phyloP scores from a whole-genome alignment of 1,140 invertebrate species.

The Bacillus rossius region DNA sequence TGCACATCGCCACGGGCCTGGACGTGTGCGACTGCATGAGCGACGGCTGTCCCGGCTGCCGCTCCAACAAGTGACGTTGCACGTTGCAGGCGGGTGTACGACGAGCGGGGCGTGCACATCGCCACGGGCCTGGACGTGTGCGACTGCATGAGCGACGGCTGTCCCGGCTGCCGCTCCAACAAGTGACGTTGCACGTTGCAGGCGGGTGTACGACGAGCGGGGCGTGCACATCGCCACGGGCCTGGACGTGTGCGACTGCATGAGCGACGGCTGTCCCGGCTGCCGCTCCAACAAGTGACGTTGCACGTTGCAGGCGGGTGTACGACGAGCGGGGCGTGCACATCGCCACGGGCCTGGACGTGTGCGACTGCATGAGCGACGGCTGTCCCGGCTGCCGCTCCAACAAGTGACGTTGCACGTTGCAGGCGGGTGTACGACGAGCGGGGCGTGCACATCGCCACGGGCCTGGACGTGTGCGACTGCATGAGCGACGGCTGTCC shows the following conservation, averaged over 20 bases:
- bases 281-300: no score
- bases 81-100: no score
- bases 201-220: neutral
- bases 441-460: neutral
- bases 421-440: neutral
- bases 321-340: neutral
- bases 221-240: neutral
- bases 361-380: neutral
- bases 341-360: neutral
- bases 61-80: conserved; percentile 45
- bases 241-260: neutral
- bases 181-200: no score
- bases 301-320: no score
- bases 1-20: conserved; percentile 45
- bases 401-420: no score
- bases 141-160: conserved; percentile 65
- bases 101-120: conserved; percentile 40
- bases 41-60: conserved; percentile 65
- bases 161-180: conserved; percentile 76
- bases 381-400: neutral
- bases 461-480: neutral
- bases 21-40: conserved; percentile 77
- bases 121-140: conserved; percentile 61
- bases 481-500: neutral
- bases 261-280: neutral